These are phyloP conservation scores for Thunnus albacares DNA, from an alignment of 2,797 vertebrate genomes.

Conservation along the genomic window DNA sequence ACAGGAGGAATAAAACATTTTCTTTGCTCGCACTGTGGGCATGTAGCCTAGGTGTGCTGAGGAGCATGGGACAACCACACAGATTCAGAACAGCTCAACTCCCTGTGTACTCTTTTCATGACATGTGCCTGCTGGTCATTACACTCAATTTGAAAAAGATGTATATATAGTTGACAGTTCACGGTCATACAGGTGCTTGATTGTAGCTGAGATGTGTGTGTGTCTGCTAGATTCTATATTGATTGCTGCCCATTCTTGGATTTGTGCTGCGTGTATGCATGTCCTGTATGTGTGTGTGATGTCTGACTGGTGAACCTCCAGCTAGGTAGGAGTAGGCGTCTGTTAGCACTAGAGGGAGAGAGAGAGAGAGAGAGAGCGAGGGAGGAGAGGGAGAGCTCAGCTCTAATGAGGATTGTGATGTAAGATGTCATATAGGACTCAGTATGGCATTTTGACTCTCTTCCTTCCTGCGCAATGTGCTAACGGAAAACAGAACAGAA, in stretches of 20 bases:
- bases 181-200: neutral
- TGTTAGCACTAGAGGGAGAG: constrained; percentile 20
- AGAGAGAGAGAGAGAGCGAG: neutral
- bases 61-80: neutral
- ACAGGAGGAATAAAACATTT: neutral
- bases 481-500: neutral
- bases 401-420: constrained; percentile 55
- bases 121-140: neutral
- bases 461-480: constrained; percentile 22
- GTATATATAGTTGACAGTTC: neutral
- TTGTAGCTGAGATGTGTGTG: neutral
- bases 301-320: constrained; percentile 40
- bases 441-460: constrained; percentile 7
- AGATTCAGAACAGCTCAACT: neutral
- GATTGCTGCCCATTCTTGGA: constrained; percentile 30
- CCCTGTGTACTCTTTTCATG: neutral
- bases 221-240: constrained; percentile 15
- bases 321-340: constrained; percentile 41
- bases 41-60: neutral
- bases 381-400: constrained; percentile 14
- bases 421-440: constrained; percentile 46
- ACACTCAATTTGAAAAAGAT: neutral
- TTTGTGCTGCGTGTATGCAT: neutral
- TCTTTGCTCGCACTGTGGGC: neutral
- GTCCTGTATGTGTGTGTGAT: constrained; percentile 18